These are phyloP conservation scores for Papilio protenor DNA, from an alignment of 2,888 invertebrate species.

Conservation along the genomic window DNA sequence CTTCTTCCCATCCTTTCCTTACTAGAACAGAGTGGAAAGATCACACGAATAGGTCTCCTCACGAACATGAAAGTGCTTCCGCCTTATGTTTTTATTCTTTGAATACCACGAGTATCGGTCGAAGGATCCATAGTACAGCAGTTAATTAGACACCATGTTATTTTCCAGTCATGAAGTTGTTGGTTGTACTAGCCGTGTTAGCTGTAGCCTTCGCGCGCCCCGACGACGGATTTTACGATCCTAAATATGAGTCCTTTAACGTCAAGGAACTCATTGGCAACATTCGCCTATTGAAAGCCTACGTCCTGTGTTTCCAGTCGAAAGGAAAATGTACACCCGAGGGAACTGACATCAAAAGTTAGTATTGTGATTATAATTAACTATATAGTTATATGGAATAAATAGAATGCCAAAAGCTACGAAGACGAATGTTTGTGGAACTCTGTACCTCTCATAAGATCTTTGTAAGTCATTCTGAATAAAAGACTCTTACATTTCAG, in stretches of 20 bases:
- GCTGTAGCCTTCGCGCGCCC: constrained; percentile 54
- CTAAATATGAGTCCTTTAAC: constrained; percentile 60
- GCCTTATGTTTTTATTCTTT: no score
- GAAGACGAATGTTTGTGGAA: no score
- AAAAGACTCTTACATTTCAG: neutral
- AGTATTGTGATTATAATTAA: constrained; percentile 44
- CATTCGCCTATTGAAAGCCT: constrained; percentile 53
- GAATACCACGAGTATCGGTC: no score
- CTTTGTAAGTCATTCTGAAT: no score
- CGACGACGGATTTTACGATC: constrained; percentile 52
- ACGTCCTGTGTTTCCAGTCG: constrained; percentile 55
- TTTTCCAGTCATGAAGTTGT: constrained; percentile 56
- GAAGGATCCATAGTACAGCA: no score
- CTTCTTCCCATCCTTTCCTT: no score
- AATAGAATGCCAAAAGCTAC: no score
- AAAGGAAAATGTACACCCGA: constrained; percentile 63
- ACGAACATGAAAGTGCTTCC: no score
- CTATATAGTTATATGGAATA: neutral
- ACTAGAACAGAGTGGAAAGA: no score
- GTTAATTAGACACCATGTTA: neutral
- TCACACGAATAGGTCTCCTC: no score
- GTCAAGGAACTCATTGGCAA: constrained; percentile 54
- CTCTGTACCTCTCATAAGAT: no score
- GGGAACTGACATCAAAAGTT: constrained; percentile 61
- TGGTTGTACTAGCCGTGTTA: constrained; percentile 53